phyloP scores from a whole-genome alignment of 92 coral and sea anemone species.

The Epizoanthus stellaris region DNA sequence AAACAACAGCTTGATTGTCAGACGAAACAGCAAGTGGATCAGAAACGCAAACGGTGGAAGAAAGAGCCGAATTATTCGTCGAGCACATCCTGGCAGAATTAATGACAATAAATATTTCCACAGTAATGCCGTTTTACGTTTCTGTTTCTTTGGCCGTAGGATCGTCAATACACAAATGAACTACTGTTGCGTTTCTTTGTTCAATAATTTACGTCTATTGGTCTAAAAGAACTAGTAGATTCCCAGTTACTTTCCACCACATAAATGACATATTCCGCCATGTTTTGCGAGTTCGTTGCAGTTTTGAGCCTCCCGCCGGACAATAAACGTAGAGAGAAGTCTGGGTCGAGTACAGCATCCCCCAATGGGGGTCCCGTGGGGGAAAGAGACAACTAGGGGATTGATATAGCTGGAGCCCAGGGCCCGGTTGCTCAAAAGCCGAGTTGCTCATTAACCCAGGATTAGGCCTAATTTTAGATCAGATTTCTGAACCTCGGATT shows the following conservation, averaged over 20 bases:
- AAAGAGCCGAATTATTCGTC: background rate
- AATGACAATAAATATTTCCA: background rate
- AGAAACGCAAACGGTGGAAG: background rate
- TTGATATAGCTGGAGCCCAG: too few relatives aligned
- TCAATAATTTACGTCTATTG: background rate
- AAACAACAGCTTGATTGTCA: background rate
- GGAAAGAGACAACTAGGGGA: too few relatives aligned
- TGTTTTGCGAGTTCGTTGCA: slow-evolving; percentile 31
- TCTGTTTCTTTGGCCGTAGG: background rate
- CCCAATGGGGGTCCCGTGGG: background rate
- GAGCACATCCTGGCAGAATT: background rate
- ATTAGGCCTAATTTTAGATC: too few relatives aligned
- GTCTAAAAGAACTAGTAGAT: background rate
- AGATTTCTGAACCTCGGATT: too few relatives aligned
- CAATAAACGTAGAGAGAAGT: slow-evolving; percentile 10
- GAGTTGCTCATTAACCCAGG: too few relatives aligned
- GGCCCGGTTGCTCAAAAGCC: too few relatives aligned
- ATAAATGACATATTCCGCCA: slow-evolving; percentile 30
- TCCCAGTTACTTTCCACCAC: background rate
- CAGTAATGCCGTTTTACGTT: background rate
- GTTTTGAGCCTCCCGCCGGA: slow-evolving; percentile 50
- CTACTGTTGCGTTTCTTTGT: background rate
- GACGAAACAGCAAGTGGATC: slow-evolving; percentile 21
- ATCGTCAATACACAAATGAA: background rate
- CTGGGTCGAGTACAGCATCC: slow-evolving; percentile 10